Evolutionary conservation across 2,113 vertebrate genomes (phyloP), one percentile per base, ranked within the genome.

Genomic region (Triplophysa siluroides): DNA sequence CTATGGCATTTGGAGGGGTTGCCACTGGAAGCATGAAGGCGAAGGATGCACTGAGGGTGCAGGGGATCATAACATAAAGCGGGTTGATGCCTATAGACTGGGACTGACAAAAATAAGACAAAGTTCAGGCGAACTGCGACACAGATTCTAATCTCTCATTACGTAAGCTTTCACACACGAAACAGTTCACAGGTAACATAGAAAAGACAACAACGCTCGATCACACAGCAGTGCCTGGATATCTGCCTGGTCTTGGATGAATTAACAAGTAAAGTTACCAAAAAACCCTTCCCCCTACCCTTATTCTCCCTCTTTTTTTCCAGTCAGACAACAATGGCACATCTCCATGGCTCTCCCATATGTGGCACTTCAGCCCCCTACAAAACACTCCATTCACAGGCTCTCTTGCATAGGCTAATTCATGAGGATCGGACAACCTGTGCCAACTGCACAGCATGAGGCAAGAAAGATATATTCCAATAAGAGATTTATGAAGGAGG

Each of bases 1-100:
- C 95, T 1, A 99, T 98, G 41, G 97, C 96, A 0, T 98, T 99
- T 0, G 97, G 96, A 0, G 97, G 96, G 0, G 97, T 98, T 78
- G 96, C 97, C 80, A 98, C 96, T 0, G 97, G 98, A 13, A 99
- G 82, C 96, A 98, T 98, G 91, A 99, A 99, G 86, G 97, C 97
- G 38, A 98, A 97, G 19, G 97, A 98, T 0, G 96, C 90, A 4
- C 96, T 97, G 83, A 99, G 93, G 0, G 96, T 96, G 76, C 94
- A 93, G 14, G 98, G 96, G n/a, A 99, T 86, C 98, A 99, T 98
- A 64, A 98, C 83, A 8, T 97, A 98, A 43, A 99, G 87, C 0
- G 97, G 98, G 64, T 99, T 95, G 86, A 99, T 61, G 45, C 81
- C 81, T 0, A 98, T 90, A 23, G 96, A 94, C 76, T 94, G 88